These are phyloP conservation scores for Chydorus sphaericus DNA, from an alignment of 2,888 invertebrate genomes.

Conservation along the genomic window DNA sequence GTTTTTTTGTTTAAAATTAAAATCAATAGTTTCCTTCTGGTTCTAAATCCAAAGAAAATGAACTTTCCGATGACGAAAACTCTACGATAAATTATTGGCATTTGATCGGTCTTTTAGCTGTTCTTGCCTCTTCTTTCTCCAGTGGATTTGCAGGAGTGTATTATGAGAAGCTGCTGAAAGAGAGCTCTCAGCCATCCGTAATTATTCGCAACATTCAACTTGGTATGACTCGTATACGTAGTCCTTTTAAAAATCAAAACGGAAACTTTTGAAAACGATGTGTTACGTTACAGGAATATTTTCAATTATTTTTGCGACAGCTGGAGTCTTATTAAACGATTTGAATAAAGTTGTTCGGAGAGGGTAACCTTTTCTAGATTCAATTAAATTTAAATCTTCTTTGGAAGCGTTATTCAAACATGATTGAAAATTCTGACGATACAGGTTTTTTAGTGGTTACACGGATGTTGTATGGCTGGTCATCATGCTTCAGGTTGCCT, in stretches of 20 bases:
- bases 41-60: neutral
- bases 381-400: too few species aligned
- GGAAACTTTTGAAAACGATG: constrained; percentile 18
- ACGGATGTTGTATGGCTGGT: constrained; percentile 32
- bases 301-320: constrained; percentile 30
- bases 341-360: constrained; percentile 26
- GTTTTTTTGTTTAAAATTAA: neutral
- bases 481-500: constrained; percentile 33
- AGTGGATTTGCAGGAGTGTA: constrained; percentile 40
- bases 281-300: too few species aligned
- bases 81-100: too few species aligned
- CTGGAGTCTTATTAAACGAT: constrained; percentile 30
- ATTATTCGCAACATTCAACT: constrained; percentile 37
- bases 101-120: constrained; percentile 31
- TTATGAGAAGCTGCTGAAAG: constrained; percentile 38
- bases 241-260: neutral
- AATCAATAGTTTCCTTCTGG: constrained; percentile 9
- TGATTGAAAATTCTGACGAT: too few species aligned
- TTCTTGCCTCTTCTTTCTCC: constrained; percentile 34
- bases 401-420: too few species aligned
- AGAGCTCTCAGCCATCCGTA: constrained; percentile 28
- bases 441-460: constrained; percentile 38
- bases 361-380: too few species aligned
- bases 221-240: constrained; percentile 23
- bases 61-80: neutral